Conservation (phyloP, 2,888 invertebrate genomes). For the Crematogaster levior region DNA sequence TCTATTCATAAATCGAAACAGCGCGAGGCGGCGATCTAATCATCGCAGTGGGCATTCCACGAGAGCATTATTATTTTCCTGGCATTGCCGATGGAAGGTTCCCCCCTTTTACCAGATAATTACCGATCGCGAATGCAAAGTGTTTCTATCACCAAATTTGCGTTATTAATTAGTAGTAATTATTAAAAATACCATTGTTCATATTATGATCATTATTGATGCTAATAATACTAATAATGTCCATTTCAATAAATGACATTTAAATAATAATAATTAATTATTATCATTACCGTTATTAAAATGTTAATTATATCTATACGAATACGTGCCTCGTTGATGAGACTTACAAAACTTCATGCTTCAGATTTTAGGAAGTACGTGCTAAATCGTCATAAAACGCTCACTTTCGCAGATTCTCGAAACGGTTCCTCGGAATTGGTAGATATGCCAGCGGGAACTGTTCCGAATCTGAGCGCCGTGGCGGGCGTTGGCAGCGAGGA, state of each 20-base stretch:
- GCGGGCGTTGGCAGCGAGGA: conserved; percentile 88
- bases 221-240: conserved; percentile 38
- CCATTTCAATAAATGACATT: conserved; percentile 42
- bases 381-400: neutral
- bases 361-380: neutral
- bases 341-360: neutral
- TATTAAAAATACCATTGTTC: conserved; percentile 48
- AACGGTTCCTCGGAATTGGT: conserved; percentile 83
- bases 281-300: conserved; percentile 39
- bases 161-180: conserved; percentile 52
- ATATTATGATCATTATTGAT: conserved; percentile 44
- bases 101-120: conserved; percentile 36
- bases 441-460: conserved; percentile 83
- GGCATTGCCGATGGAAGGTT: neutral
- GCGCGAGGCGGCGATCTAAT: conserved; percentile 51
- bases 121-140: conserved; percentile 43
- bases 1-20: conserved; percentile 52
- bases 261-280: conserved; percentile 38
- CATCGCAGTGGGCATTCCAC: conserved; percentile 26
- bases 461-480: conserved; percentile 86
- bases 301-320: conserved; percentile 17
- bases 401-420: conserved; percentile 81
- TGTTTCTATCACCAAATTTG: conserved; percentile 42
- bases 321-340: neutral
- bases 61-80: conserved; percentile 41